Evolutionary conservation across 1,140 invertebrate genomes (phyloP).

Genomic region (Drosophila parabipectinata): DNA sequence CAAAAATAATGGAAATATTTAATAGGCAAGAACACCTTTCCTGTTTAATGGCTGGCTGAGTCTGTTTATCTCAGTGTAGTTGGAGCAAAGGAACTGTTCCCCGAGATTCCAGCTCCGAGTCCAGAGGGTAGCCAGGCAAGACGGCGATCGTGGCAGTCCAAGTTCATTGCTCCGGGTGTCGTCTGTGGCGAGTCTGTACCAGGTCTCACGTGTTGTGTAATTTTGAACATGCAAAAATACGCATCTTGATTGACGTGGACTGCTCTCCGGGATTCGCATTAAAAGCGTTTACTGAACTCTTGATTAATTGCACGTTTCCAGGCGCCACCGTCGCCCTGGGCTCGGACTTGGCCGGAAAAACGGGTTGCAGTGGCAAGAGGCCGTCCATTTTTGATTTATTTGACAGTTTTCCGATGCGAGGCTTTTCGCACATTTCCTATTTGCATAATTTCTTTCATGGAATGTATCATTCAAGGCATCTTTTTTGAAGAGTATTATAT

Average conservation of each 20-base stretch:
- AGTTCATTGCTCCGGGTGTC: constrained; percentile 71
- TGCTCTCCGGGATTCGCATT: constrained; percentile 18
- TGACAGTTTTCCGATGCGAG: constrained; percentile 40
- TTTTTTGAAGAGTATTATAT: no score
- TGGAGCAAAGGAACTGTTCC: constrained; percentile 22
- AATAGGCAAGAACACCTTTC: neutral
- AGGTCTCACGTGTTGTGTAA: constrained; percentile 63
- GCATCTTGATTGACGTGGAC: constrained; percentile 68
- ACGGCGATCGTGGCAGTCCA: constrained; percentile 54
- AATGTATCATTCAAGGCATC: neutral
- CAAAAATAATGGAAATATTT: neutral
- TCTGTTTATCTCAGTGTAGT: neutral
- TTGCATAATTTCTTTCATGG: constrained; percentile 48
- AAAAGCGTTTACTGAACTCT: constrained; percentile 54
- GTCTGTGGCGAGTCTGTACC: constrained; percentile 49
- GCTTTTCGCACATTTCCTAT: constrained; percentile 28
- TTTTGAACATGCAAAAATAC: constrained; percentile 64
- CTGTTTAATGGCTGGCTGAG: no score
- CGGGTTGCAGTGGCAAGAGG: constrained; percentile 30
- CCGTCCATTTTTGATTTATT: constrained; percentile 53
- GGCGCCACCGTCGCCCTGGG: constrained; percentile 45
- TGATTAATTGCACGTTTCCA: constrained; percentile 69
- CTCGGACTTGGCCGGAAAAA: constrained; percentile 46
- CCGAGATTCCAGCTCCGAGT: constrained; percentile 28
- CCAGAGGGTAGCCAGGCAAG: constrained; percentile 11